phyloP scores from a whole-genome alignment of 2,888 invertebrate species.

The Ellobium chinense region DNA sequence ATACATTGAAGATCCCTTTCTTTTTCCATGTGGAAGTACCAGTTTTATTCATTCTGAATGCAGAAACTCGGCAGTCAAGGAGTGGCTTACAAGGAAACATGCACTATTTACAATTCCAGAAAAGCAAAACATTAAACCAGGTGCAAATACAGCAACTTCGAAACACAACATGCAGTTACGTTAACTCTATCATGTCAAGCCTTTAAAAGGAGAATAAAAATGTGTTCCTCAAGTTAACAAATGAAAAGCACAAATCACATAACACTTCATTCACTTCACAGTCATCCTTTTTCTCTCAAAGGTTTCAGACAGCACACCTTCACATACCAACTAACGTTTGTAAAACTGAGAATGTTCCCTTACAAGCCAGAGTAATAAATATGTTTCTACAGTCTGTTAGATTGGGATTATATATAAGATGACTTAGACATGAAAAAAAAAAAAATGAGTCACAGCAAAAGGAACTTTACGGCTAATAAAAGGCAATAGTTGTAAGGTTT shows the following conservation, averaged over 20 bases:
- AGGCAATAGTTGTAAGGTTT: constrained; percentile 46
- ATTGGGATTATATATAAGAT: not conserved
- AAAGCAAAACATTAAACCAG: constrained; percentile 12
- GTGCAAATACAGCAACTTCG: constrained; percentile 20
- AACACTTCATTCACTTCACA: no score
- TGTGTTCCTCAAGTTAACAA: no score
- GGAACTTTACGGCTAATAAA: constrained; percentile 47
- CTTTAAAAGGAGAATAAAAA: no score
- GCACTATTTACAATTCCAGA: constrained; percentile 40
- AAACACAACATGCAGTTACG: constrained; percentile 10
- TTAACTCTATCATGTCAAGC: no score
- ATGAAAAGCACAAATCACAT: no score
- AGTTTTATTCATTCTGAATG: constrained; percentile 22
- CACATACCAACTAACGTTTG: no score
- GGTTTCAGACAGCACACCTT: no score
- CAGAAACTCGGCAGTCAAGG: constrained; percentile 45
- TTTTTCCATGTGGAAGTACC: constrained; percentile 47
- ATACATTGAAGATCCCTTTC: not conserved
- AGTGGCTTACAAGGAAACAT: constrained; percentile 47
- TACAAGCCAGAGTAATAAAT: constrained; percentile 41
- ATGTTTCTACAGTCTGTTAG: constrained; percentile 8
- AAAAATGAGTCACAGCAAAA: constrained; percentile 41
- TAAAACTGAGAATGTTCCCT: constrained; percentile 45
- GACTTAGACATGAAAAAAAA: constrained; percentile 35
- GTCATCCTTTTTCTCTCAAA: no score